Base-by-base conservation (phyloP, 2,113 vertebrate species). In the Strigops habroptila region DNA sequence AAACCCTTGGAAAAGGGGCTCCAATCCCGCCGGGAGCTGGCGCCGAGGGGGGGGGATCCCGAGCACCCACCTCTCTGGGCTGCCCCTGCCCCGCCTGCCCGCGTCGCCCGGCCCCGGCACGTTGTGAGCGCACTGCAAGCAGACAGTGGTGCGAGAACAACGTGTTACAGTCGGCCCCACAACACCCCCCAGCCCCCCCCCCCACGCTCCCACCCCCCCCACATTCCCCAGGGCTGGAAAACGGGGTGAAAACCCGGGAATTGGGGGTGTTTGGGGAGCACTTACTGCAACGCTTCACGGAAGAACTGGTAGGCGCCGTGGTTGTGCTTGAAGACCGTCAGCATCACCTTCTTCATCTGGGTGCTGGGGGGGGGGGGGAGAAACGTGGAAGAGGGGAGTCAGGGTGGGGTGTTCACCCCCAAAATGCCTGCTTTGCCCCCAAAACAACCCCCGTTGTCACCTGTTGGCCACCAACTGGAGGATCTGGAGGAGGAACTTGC, bases 321-420 rank as follows among this genome's bases (percentile, higher is more conserved):
- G 96, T 99, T 99, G 98, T 99, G 99, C 97, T 99, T 99, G 94
- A 99, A 99, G 79, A 99, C 99, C 1, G 99, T 99, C 88, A 99
- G 79, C 98, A 99, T 99, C 91, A 99, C 99, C 86, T 99, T 99
- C 98, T 99, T 99, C 99, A 99, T 99, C 98, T 99, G 99, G 55
- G 98, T 99, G 94, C 99, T 99, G 93, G 12, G 64, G 62, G 88
- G 53, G 60, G 46, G 80, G n/a, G n/a, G n/a, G n/a, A n/a, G n/a
- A n/a, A 23, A 59, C 2, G 33, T 23, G 33, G 55, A 59, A 59
- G n/a, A 4, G 21, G 33, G 55, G 55, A 21, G 8, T 59, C 55
- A 23, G 55, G 55, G 21, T 99, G 93, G 14, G 64, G 64, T 86
- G 51, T 7, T 27, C 35, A 23, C 14, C 48, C 48, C 76, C 57